Evolutionary conservation across 2,797 vertebrate genomes (phyloP).

Genomic region (Threskiornis aethiopicus): DNA sequence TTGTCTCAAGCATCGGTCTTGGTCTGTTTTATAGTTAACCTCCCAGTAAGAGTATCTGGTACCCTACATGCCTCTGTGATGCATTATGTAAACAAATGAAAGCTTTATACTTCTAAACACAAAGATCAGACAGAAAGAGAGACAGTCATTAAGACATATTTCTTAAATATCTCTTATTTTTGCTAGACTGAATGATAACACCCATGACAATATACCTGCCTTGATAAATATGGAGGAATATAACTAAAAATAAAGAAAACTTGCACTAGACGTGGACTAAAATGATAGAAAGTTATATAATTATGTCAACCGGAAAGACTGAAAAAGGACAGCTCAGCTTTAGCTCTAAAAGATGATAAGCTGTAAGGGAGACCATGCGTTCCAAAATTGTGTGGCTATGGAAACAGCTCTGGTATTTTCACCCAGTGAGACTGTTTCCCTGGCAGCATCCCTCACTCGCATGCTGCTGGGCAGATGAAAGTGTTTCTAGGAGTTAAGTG

Average conservation of each 20-base stretch:
- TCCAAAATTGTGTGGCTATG: slow-evolving; percentile 1
- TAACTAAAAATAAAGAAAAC: background rate
- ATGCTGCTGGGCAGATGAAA: background rate
- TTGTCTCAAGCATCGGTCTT: background rate
- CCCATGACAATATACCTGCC: background rate
- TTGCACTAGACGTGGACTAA: background rate
- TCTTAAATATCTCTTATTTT: background rate
- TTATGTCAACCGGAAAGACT: background rate
- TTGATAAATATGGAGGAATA: background rate
- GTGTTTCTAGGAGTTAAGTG: background rate
- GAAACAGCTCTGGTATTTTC: slow-evolving; percentile 36
- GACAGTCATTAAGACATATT: background rate
- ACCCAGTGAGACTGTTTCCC: background rate
- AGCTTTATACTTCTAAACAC: background rate
- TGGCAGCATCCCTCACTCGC: background rate
- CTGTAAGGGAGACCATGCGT: background rate
- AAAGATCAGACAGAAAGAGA: background rate
- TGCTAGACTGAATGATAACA: background rate
- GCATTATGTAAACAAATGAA: background rate
- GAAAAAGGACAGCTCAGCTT: background rate
- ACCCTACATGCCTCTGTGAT: background rate
- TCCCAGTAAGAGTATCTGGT: background rate
- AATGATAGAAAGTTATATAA: background rate
- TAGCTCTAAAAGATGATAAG: background rate
- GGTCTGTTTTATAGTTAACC: background rate